A percentile compares a stretch with the other conserved stretches of the same genome.
Conservation (phyloP, 2,113 vertebrate genomes). For the Athene cunicularia region DNA sequence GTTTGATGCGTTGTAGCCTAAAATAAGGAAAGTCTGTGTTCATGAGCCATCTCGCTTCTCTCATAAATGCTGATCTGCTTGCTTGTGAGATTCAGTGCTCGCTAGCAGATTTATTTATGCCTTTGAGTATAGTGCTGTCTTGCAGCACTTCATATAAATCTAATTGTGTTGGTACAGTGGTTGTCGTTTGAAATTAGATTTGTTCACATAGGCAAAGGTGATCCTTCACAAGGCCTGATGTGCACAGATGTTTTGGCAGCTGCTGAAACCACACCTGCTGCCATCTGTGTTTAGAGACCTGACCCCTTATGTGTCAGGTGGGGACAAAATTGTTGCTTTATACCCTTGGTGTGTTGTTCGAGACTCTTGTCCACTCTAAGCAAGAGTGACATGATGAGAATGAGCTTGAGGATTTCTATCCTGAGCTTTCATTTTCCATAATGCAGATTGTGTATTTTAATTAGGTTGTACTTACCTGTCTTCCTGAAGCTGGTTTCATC, state of each 20-base stretch:
- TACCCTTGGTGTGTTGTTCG: not conserved
- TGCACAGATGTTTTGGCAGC: not conserved
- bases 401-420: not conserved
- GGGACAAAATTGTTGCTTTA: not conserved
- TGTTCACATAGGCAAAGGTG: not conserved
- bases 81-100: not conserved
- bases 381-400: not conserved
- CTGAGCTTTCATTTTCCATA: not conserved
- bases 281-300: not conserved
- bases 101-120: not conserved
- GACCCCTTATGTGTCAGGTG: not conserved
- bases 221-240: not conserved
- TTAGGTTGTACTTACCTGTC: not conserved
- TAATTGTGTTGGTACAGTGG: not conserved
- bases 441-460: not conserved
- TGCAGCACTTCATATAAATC: not conserved
- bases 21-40: not conserved
- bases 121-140: not conserved
- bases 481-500: not conserved
- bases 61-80: not conserved
- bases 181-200: not conserved
- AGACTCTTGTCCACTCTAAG: not conserved
- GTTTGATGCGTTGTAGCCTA: rapidly evolving
- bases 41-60: not conserved
- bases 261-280: not conserved